phyloP scores from a whole-genome alignment of 2,797 vertebrate genomes.

The Fistularia commersonii region DNA sequence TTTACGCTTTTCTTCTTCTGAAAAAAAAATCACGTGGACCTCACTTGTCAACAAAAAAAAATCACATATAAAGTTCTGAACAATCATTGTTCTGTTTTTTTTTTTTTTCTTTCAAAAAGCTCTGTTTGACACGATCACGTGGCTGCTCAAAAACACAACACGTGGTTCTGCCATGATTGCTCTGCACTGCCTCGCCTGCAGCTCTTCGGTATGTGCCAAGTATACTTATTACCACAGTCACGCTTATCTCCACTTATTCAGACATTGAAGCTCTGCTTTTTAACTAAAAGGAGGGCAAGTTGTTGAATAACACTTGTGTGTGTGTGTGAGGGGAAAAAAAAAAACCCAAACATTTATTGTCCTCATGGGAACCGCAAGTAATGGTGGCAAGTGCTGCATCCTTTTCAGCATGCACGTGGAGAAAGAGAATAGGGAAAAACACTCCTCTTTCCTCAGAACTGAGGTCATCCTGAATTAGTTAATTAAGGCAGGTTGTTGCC shows the following conservation, averaged over 20 bases:
- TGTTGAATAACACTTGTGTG: slow-evolving; percentile 9
- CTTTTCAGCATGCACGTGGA: slow-evolving; percentile 27
- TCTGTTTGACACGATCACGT: neutral
- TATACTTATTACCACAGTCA: slow-evolving; percentile 22
- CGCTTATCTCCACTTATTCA: slow-evolving; percentile 32
- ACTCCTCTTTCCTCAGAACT: slow-evolving; percentile 26
- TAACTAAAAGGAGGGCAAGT: slow-evolving; percentile 6
- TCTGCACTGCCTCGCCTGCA: slow-evolving; percentile 6
- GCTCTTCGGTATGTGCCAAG: slow-evolving; percentile 27
- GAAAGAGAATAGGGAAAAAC: slow-evolving; percentile 7
- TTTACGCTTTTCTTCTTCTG: too few species aligned
- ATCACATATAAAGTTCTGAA: too few species aligned
- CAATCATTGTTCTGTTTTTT: too few species aligned
- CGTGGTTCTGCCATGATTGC: slow-evolving; percentile 3
- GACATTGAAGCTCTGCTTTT: slow-evolving; percentile 29
- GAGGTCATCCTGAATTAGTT: slow-evolving; percentile 58
- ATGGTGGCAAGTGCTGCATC: slow-evolving; percentile 17
- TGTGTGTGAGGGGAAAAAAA: slow-evolving; percentile 27
- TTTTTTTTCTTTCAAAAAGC: too few species aligned
- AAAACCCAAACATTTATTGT: slow-evolving; percentile 4
- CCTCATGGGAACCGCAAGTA: slow-evolving; percentile 33
- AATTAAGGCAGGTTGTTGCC: slow-evolving; percentile 63
- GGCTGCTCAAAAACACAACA: slow-evolving; percentile 1
- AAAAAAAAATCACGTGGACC: too few species aligned
- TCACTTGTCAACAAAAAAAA: too few species aligned